Evolutionary conservation across 2,797 vertebrate genomes (phyloP), one percentile per base, ranked within the genome.

Genomic region (Limosa lapponica): DNA sequence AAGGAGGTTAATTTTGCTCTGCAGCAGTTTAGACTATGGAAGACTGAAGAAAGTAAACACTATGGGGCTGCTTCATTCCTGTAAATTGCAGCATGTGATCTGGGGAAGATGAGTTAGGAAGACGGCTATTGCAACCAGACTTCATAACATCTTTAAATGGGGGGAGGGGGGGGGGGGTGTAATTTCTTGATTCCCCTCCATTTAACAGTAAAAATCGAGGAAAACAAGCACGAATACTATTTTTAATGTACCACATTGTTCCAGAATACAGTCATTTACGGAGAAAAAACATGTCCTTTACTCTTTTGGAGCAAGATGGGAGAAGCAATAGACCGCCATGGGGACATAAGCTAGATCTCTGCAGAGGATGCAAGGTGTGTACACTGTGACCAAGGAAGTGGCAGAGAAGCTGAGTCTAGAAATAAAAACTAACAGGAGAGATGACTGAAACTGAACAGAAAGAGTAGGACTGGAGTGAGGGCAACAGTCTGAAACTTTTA

Each of bases 1-100:
- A 90, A 95, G 82, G 73, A 96, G 70, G 83, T 89, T 96, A 95
- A 96, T 96, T 95, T 96, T 87, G 66, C 62, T 92, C 73, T 66
- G 62, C 66, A 82, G 85, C 51, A 88, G 61, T 84, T 95, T 88
- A 82, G n/a, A 64, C 70, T 82, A 30, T n/a, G 44, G 75, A 94
- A 79, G 64, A 59, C 75, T 75, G 66, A 90, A 81, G 72, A 95
- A 91, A 89, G 62, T 73, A 96, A 92, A 95, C 86, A 92, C 6
- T 66, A 69, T 13, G 75, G 43, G 70, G 86, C 48, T 58, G 46
- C 18, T 75, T 89, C 32, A 30, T 72, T 83, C 49, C 72, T 66
- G 27, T 44, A 51, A 91, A 80, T 64, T 83, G 43, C 69, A 89
- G 71, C 48, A 39, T 39, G 10, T 73, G 69, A 88, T 88, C 30